Conservation (phyloP, 2,113 vertebrate genomes). For the Gallinago paraguaiae region DNA sequence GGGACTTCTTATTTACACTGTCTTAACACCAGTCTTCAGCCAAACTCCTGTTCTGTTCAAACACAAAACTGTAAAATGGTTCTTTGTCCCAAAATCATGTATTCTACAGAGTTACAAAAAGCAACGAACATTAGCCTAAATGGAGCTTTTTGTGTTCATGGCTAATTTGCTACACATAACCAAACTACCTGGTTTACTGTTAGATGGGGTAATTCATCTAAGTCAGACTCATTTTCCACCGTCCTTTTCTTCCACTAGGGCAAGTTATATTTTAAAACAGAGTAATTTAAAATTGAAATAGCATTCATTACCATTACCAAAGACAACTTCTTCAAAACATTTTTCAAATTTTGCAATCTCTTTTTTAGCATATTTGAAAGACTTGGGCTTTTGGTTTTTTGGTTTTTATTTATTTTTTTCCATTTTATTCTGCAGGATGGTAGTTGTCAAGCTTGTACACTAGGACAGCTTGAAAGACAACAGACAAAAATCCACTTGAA, state of each 20-base stretch:
- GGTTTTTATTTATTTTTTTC: background rate
- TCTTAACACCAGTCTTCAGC: background rate
- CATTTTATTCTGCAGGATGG: background rate
- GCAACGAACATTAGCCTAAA: background rate
- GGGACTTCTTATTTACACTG: background rate
- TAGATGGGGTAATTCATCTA: background rate
- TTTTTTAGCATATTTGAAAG: background rate
- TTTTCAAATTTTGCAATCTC: background rate
- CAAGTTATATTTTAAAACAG: background rate
- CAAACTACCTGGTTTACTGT: background rate
- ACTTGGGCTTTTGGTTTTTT: fast-evolving
- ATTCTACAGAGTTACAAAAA: background rate
- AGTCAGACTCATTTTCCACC: background rate
- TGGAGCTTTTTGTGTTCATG: background rate
- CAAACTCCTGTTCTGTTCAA: background rate
- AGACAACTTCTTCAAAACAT: background rate
- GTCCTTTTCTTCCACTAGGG: background rate
- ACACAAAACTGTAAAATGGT: background rate
- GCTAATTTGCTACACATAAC: background rate
- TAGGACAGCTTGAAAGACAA: background rate
- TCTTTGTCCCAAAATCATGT: background rate
- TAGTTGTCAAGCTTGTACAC: background rate
- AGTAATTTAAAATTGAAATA: background rate
- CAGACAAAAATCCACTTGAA: background rate
- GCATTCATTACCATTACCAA: background rate